Percentiles rank a stretch among this genome's conserved stretches.
Evolutionary conservation across 2,113 vertebrate genomes (phyloP).

Genomic region (Steatornis caripensis): DNA sequence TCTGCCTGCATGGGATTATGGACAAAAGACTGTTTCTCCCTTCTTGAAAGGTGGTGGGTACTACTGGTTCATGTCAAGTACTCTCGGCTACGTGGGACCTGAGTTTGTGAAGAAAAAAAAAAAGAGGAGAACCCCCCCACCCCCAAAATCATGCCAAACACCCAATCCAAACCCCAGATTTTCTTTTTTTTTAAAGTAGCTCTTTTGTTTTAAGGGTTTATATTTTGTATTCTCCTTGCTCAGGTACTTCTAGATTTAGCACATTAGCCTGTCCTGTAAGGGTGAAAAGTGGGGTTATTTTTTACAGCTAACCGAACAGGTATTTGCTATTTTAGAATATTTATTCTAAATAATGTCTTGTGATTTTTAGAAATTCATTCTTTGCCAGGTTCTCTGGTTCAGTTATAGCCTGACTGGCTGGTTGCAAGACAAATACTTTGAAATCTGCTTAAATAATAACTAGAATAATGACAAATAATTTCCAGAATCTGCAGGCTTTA

Average conservation of each 20-base stretch:
- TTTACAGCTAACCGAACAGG: background rate
- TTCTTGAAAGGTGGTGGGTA: background rate
- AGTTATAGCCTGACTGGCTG: background rate
- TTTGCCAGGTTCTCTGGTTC: background rate
- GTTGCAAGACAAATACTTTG: background rate
- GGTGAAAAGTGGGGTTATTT: background rate
- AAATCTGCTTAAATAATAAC: background rate
- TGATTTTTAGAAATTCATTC: background rate
- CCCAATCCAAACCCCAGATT: background rate
- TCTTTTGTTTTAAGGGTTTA: background rate
- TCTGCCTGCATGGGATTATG: background rate
- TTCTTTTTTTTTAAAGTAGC: background rate
- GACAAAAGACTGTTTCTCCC: background rate
- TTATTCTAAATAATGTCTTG: background rate
- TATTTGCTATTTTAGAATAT: background rate
- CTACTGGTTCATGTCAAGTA: background rate
- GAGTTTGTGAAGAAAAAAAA: background rate
- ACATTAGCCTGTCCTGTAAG: background rate
- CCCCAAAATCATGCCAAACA: background rate
- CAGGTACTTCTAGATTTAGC: background rate
- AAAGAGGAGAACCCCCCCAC: accelerated
- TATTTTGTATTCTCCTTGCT: background rate
- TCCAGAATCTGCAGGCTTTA: background rate
- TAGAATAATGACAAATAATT: background rate
- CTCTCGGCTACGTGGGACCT: background rate